Conservation (phyloP, 2,888 invertebrate genomes). For the Ormyrus labotus region DNA sequence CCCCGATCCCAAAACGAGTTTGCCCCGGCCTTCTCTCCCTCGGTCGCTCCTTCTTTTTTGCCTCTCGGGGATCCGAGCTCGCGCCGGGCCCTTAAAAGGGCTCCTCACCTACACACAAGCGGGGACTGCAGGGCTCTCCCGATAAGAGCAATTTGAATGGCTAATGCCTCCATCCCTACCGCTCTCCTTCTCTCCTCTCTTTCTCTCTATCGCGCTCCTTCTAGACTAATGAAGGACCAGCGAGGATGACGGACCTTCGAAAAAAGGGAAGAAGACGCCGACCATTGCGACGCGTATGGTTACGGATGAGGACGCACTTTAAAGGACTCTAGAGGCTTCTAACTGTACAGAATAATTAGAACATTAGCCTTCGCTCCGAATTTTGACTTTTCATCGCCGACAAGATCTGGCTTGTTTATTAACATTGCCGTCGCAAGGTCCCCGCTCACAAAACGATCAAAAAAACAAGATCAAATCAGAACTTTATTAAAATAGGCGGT, state of each 20-base stretch:
- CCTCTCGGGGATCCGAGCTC: constrained; percentile 15
- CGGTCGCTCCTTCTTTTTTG: neutral
- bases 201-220: neutral
- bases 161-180: constrained; percentile 63
- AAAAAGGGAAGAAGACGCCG: neutral
- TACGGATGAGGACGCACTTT: neutral
- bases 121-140: constrained; percentile 29
- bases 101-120: constrained; percentile 47
- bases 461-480: constrained; percentile 29
- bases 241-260: neutral
- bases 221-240: constrained; percentile 20
- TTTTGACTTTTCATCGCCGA: constrained; percentile 22
- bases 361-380: neutral
- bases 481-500: constrained; percentile 44
- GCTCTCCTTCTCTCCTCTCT: neutral
- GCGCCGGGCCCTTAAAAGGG: constrained; percentile 63
- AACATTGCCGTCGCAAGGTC: neutral
- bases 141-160: constrained; percentile 72
- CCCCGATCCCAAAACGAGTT: constrained; percentile 43
- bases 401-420: constrained; percentile 18
- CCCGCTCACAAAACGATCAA: constrained; percentile 5
- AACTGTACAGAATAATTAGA: constrained; percentile 8
- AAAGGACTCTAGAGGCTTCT: neutral
- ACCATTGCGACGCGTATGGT: neutral
- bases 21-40: constrained; percentile 25